These are phyloP conservation scores for Ascidia mentula DNA, from an alignment of 23 tunicate genomes.

Conservation along the genomic window DNA sequence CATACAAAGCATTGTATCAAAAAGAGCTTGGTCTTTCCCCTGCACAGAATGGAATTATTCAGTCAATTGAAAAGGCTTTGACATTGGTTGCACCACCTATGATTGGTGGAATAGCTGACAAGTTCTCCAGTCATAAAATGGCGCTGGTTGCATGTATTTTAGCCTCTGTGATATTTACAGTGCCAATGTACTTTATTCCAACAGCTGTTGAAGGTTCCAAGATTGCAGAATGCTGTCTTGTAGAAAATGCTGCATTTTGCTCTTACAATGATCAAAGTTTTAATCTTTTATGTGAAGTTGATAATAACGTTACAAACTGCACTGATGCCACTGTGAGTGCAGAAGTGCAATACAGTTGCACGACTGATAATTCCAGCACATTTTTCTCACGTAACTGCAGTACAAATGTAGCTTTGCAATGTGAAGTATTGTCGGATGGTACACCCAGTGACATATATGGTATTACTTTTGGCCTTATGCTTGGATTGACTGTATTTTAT, in stretches of 20 bases:
- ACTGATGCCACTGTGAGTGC: not conserved
- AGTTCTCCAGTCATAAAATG: slow-evolving; percentile 36
- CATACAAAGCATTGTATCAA: slow-evolving; percentile 83
- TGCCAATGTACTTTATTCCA: slow-evolving; percentile 58
- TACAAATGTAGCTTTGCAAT: not conserved
- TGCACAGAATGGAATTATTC: slow-evolving; percentile 76
- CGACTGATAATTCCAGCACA: not conserved
- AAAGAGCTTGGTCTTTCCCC: slow-evolving; percentile 70
- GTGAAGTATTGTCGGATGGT: not conserved
- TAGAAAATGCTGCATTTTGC: not conserved
- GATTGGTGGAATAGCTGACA: slow-evolving; percentile 51
- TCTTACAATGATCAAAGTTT: not conserved
- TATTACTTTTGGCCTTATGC: slow-evolving; percentile 42
- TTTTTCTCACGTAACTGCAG: not conserved
- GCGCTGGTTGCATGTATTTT: slow-evolving; percentile 43
- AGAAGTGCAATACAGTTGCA: not conserved
- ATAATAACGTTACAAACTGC: not conserved
- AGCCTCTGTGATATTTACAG: slow-evolving; percentile 43
- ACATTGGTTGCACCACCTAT: slow-evolving; percentile 46
- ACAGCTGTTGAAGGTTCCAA: not conserved
- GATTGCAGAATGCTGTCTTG: not conserved
- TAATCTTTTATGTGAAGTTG: not conserved
- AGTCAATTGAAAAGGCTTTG: slow-evolving; percentile 56
- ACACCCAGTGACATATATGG: slow-evolving; percentile 27
- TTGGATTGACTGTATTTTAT: slow-evolving; percentile 49